Percentiles rank a stretch among this genome's conserved stretches.
Conservation (phyloP, 1,140 invertebrate genomes). For the Physella acuta region DNA sequence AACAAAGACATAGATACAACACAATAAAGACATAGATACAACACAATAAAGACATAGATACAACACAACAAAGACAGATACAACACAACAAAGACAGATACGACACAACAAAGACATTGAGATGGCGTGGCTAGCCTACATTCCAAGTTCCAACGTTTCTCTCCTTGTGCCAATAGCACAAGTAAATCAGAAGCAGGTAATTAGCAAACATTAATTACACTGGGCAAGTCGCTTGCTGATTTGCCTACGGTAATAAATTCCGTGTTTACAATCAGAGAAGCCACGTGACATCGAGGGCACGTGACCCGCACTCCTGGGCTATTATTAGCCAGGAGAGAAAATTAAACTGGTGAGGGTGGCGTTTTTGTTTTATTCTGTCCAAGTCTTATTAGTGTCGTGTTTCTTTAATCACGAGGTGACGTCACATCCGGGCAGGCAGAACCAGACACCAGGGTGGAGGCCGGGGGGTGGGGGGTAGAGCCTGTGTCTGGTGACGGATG, state of each 20-base stretch:
- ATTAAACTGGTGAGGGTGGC: neutral
- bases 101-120: neutral
- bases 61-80: too few species aligned
- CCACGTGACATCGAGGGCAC: neutral
- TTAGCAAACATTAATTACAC: too few species aligned
- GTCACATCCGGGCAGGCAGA: neutral
- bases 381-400: neutral
- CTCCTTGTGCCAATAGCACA: neutral
- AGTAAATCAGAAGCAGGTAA: neutral
- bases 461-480: too few species aligned
- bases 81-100: neutral
- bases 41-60: too few species aligned
- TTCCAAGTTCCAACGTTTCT: neutral
- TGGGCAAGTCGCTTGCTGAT: too few species aligned
- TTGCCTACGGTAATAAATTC: neutral
- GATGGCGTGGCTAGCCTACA: neutral
- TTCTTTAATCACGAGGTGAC: neutral
- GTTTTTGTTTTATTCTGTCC: neutral
- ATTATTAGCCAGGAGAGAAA: neutral
- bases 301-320: neutral
- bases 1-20: too few species aligned
- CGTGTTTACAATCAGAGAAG: neutral
- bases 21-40: too few species aligned
- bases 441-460: too few species aligned
- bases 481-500: neutral